These are phyloP conservation scores for Leucosticte australis DNA, from an alignment of 2,113 vertebrate genomes.

Conservation along the genomic window DNA sequence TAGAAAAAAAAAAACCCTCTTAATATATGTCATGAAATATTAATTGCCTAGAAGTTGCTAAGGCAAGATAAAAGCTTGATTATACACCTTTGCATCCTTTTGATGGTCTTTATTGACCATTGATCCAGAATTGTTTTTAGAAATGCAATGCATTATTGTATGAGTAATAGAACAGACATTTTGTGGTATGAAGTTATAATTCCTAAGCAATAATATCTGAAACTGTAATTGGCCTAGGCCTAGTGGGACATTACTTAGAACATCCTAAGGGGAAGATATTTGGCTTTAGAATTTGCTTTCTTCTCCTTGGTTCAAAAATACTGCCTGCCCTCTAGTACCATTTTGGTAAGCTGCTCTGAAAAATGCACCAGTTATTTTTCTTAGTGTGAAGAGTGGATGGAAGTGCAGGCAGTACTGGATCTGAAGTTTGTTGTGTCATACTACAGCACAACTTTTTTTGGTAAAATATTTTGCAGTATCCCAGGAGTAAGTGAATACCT, in stretches of 20 bases:
- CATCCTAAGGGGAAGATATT: background rate
- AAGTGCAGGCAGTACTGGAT: background rate
- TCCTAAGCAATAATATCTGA: background rate
- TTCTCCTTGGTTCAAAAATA: background rate
- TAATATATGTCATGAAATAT: conserved; percentile 60
- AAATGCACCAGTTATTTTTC: background rate
- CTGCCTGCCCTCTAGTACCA: background rate
- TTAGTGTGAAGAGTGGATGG: background rate
- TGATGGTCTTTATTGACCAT: conserved; percentile 11
- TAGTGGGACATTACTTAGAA: background rate
- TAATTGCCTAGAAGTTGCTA: conserved; percentile 52
- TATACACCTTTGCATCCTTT: conserved; percentile 26
- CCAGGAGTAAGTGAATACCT: background rate
- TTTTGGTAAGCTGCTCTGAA: background rate
- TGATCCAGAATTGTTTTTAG: conserved; percentile 8
- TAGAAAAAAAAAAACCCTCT: background rate
- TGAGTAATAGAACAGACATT: background rate
- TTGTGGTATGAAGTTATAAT: background rate
- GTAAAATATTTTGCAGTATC: background rate
- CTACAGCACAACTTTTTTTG: background rate
- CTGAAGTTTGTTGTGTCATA: background rate
- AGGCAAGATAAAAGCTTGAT: conserved; percentile 51
- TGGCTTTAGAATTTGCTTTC: background rate
- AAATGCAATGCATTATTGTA: background rate
- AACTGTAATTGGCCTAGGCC: background rate